Percentiles rank a stretch among this genome's conserved stretches.
Evolutionary conservation across 2,113 vertebrate genomes (phyloP).

Genomic region (Nematolebias whitei): DNA sequence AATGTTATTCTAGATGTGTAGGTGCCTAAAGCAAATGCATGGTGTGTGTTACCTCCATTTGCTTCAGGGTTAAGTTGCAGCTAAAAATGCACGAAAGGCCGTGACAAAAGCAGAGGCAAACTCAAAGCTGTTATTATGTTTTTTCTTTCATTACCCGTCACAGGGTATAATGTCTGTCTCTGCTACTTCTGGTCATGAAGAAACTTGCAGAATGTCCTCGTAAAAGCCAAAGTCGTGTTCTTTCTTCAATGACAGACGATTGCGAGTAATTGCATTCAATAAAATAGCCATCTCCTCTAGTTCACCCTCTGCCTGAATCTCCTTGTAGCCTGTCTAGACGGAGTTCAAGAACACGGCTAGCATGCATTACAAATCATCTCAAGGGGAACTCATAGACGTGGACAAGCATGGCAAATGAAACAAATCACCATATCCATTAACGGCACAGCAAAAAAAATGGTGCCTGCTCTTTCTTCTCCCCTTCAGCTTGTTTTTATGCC

Average conservation of each 20-base stretch:
- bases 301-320: conserved; percentile 40
- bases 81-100: conserved; percentile 12
- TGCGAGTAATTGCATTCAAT: conserved; percentile 56
- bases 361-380: conserved; percentile 67
- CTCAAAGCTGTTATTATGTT: neutral
- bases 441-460: conserved; percentile 33
- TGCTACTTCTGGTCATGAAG: neutral
- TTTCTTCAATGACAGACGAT: conserved; percentile 49
- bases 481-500: conserved; percentile 47
- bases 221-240: conserved; percentile 39
- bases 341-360: conserved; percentile 68
- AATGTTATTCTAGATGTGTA: conserved; percentile 55
- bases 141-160: neutral
- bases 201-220: conserved; percentile 13
- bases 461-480: conserved; percentile 53
- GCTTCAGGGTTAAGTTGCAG: conserved; percentile 43
- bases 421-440: conserved; percentile 83
- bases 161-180: neutral
- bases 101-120: conserved; percentile 44
- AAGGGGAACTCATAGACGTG: conserved; percentile 63
- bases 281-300: conserved; percentile 32
- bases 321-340: conserved; percentile 65
- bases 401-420: conserved; percentile 60
- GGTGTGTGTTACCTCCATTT: conserved; percentile 69
- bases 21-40: conserved; percentile 71